A percentile compares a stretch with the other conserved stretches of the same genome.
Evolutionary conservation across 2,113 vertebrate species (phyloP).

Genomic region (Ictalurus punctatus): DNA sequence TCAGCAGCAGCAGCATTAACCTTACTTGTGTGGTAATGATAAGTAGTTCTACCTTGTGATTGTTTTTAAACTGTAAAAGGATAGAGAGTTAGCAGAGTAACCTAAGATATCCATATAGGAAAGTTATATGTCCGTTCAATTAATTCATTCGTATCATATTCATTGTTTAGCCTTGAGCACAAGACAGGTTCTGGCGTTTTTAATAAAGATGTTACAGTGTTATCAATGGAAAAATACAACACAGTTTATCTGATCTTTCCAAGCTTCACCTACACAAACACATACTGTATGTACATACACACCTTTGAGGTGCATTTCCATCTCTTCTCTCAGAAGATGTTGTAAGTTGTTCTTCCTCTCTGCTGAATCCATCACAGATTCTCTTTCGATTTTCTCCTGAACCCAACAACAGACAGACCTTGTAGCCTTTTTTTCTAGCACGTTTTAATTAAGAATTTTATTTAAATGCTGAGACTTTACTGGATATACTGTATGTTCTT

Average conservation of each 20-base stretch:
- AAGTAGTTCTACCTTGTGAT: neutral
- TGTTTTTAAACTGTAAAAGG: neutral
- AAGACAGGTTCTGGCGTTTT: too few relatives aligned
- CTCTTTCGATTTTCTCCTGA: conserved; percentile 7
- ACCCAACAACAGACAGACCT: conserved; percentile 11
- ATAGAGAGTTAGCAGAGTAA: neutral
- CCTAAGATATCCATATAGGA: neutral
- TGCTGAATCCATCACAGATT: conserved; percentile 9
- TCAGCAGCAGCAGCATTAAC: neutral
- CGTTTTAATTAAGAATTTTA: neutral
- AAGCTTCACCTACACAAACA: neutral
- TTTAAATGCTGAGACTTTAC: neutral
- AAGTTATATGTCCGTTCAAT: neutral
- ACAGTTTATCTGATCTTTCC: neutral
- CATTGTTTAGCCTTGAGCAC: neutral
- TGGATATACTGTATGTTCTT: neutral
- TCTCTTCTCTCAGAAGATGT: conserved; percentile 68
- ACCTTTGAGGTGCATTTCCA: conserved; percentile 74
- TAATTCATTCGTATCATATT: neutral
- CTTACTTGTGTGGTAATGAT: neutral
- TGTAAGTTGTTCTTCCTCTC: conserved; percentile 55
- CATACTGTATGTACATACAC: neutral
- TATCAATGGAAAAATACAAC: neutral
- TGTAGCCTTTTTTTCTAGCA: neutral
- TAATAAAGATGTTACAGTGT: neutral